Evolutionary conservation across 2,113 vertebrate genomes (phyloP), one percentile per base, ranked within the genome.

Genomic region (Hystrix brachyura): DNA sequence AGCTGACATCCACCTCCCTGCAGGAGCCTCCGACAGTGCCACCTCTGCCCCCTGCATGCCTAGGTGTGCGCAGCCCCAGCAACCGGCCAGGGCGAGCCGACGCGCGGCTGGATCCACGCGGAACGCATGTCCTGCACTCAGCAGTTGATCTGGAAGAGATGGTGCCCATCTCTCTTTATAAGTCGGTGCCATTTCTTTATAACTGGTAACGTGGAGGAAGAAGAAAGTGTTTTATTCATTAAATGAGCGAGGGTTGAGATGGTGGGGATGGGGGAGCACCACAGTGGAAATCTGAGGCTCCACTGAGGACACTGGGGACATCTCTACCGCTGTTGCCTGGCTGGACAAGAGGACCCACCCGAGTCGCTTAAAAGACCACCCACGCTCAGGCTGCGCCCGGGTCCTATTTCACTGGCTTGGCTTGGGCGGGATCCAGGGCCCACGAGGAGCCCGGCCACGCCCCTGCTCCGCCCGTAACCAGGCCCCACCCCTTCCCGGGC

Each of bases 171-270:
- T 38, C 38, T 38, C 38, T 38, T 38, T 38, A 38, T 38, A n/a
- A 34, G 48, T 48, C 84, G 46, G 4, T 4, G 0, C 18, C 14
- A 1, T 3, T 78, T 83, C 85, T 32, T 88, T 76, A 94, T 3
- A 95, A 57, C 90, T 23, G 74, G 48, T 62, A 91, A 87, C 95
- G 62, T 3, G 57, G 57, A 59, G 57, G 57, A 59, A 59, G 38
- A 38, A 67, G 43, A 81, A 38, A 0, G 9, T 0, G n/a, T 46
- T 18, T 18, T 10, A 0, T 53, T 48, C 79, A 81, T 95, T 67
- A 67, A 74, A 74, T 92, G 2, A 80, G 94, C 94, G 84, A 11
- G 6, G 21, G 23, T 48, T 38, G 38, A 38, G 38, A 38, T 38
- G 38, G 38, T 38, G 38, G 38, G 38, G 38, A 38, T 38, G 2